Evolutionary conservation across 30 jellyfish, hydroid and myxozoan genomes (phyloP), one percentile per base, ranked within the genome.

Genomic region (Aurelia coerulea): DNA sequence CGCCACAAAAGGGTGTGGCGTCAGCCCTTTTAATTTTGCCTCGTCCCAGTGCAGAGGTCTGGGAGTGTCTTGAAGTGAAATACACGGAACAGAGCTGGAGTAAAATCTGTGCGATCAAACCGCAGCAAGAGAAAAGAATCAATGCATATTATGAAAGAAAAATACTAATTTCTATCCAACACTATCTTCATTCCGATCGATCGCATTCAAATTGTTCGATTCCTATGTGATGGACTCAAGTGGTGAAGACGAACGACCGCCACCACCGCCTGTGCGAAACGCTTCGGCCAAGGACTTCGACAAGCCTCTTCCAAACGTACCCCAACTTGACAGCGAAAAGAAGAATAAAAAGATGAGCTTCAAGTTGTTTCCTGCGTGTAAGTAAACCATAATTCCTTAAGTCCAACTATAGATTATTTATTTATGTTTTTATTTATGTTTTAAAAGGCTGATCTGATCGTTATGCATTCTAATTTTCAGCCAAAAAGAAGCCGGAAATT

Each of bases 401-500:
- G 2, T 17, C 70, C n/a, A 73, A 39, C 5, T 37, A 23, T n/a
- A 39, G 34, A n/a, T 73, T 69, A 4, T 58, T 33, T 16, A 15
- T 16, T 74, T 41, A 37, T 29, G 59, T 62, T 29, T n/a, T 41
- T 39, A 37, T 68, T 50, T 31, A 13, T 31, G 23, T 84, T 32
- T 84, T 66, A 14, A 19, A 37, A 12, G 16, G 19, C 62, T 58
- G 12, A 56, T 35, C 78, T 69, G 62, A 69, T 33, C 34, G n/a
- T n/a, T 18, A 1, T 65, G 9, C 7, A 65, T 50, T 29, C 67
- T n/a, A 14, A 64, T 70, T 86, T 92, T 76, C 90, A 92, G 98
- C 95, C n/a, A 95, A 95, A 72, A 95, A 95, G 92, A 95, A 95
- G 91, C 98, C 98, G 85, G 98, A 91, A 91, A 95, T 95, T 63